Conservation (phyloP, 2,888 invertebrate species). For the Euplexia lucipara region DNA sequence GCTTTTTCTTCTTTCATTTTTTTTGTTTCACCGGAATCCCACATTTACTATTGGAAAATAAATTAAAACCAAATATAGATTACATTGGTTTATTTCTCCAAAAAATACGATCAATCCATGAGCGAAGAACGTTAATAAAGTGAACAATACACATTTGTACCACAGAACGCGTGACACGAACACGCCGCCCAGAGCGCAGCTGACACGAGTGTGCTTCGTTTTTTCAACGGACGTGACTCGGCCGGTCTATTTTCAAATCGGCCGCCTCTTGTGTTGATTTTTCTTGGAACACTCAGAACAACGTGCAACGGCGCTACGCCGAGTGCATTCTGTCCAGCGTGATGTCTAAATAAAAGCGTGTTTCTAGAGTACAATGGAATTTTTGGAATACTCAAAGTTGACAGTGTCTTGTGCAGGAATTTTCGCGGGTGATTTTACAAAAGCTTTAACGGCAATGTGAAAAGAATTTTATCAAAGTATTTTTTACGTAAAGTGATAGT, state of each 20-base stretch:
- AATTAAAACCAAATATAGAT: no score
- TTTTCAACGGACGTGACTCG: constrained; percentile 57
- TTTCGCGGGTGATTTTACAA: constrained; percentile 14
- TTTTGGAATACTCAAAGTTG: constrained; percentile 21
- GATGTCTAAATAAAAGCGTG: constrained; percentile 40
- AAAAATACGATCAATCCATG: background rate
- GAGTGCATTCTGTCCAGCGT: constrained; percentile 42
- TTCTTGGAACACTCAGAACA: constrained; percentile 47
- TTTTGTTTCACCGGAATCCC: background rate
- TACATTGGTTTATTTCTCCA: background rate
- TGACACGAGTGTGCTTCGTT: constrained; percentile 43
- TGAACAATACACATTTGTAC: constrained; percentile 39
- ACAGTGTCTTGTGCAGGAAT: constrained; percentile 10
- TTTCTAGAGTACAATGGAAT: constrained; percentile 22
- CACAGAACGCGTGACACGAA: constrained; percentile 37
- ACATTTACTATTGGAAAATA: background rate
- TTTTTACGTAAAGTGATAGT: no score
- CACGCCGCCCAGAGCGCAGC: constrained; percentile 45
- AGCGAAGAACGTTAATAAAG: constrained; percentile 13
- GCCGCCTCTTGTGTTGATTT: constrained; percentile 60
- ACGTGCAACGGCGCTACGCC: constrained; percentile 33
- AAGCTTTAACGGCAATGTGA: background rate
- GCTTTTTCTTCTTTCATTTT: background rate
- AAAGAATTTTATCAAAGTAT: no score
- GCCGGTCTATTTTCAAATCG: constrained; percentile 60